Conservation (phyloP, 2,113 vertebrate species). For the Ovibos moschatus region DNA sequence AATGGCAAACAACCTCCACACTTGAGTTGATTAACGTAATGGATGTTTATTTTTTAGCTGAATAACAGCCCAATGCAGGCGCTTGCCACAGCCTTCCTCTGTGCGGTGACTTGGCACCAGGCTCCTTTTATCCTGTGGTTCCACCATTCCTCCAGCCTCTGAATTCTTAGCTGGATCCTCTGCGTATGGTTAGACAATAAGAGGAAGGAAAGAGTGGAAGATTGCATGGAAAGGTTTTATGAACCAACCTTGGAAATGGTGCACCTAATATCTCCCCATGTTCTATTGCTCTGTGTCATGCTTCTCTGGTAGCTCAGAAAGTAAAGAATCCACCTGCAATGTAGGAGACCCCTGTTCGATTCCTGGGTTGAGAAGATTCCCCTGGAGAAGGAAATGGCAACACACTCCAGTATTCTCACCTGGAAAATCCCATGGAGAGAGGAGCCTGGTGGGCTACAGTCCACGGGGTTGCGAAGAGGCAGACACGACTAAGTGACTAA, state of each 20-base stretch:
- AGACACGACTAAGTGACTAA: neutral
- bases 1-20: too few relatives aligned
- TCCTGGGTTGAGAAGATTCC: neutral
- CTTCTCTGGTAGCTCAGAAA: neutral
- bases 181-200: fast-evolving
- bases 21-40: fast-evolving
- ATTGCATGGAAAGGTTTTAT: neutral
- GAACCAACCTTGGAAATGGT: neutral
- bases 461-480: neutral
- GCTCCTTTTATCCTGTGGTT: neutral
- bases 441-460: neutral
- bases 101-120: neutral
- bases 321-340: neutral
- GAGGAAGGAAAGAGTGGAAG: neutral
- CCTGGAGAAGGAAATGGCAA: neutral
- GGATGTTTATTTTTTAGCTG: neutral
- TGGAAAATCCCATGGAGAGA: neutral
- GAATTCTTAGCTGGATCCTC: neutral
- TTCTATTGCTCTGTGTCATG: neutral
- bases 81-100: neutral
- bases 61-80: neutral
- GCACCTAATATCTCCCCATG: too few relatives aligned
- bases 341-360: neutral
- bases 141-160: neutral
- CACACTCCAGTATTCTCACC: neutral